Evolutionary conservation across 2,797 vertebrate genomes (phyloP).

Genomic region (Chloroceryle inda): DNA sequence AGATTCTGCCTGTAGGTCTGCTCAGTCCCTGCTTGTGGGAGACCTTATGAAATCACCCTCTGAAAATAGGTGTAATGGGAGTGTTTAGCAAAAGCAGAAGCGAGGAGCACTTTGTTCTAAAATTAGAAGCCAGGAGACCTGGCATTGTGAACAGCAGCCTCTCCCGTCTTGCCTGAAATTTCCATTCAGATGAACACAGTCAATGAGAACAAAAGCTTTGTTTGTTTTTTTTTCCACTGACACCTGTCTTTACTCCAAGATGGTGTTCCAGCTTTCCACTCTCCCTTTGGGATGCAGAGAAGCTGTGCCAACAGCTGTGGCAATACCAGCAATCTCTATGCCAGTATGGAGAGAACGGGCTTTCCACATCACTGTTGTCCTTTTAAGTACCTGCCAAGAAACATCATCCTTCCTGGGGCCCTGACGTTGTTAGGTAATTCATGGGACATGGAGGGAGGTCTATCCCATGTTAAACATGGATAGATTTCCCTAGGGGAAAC

Average conservation of each 20-base stretch:
- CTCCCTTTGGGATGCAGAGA: background rate
- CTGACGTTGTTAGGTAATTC: background rate
- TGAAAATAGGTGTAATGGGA: background rate
- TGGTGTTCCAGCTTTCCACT: constrained; percentile 45
- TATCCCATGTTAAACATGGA: too few relatives aligned
- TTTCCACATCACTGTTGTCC: background rate
- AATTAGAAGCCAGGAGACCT: constrained; percentile 51
- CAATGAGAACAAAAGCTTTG: constrained; percentile 36
- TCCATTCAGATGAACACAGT: constrained; percentile 37
- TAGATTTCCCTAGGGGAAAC: background rate
- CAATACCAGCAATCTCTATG: background rate
- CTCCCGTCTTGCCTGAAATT: constrained; percentile 51
- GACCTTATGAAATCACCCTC: constrained; percentile 13
- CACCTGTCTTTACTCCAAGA: constrained; percentile 37
- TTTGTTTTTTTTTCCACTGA: background rate
- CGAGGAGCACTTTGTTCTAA: constrained; percentile 40
- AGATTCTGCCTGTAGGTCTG: background rate
- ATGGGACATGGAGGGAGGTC: background rate
- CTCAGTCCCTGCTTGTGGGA: background rate
- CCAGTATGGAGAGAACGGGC: background rate
- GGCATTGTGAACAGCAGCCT: background rate
- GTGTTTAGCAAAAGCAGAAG: background rate
- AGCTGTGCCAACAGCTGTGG: background rate
- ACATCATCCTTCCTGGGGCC: background rate
- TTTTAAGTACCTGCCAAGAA: background rate